Conservation (phyloP, 2,888 invertebrate genomes). For the Drepanosiphum platanoidis region DNA sequence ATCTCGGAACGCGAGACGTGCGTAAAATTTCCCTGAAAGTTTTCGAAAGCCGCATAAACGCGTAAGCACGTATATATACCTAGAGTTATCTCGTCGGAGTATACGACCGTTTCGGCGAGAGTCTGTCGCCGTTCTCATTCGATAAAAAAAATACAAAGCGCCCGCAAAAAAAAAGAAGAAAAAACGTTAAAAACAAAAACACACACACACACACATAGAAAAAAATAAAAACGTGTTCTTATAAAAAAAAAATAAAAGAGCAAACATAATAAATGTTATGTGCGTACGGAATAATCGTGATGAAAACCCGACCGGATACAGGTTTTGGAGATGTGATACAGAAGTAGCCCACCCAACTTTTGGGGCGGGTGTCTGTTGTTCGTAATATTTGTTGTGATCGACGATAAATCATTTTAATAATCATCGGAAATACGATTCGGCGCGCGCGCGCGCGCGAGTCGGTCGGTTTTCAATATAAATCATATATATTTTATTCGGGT, state of each 20-base stretch:
- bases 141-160: background rate
- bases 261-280: background rate
- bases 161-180: background rate
- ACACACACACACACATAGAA: too few relatives aligned
- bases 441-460: too few relatives aligned
- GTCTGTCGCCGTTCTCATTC: background rate
- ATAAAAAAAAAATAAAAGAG: background rate
- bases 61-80: background rate
- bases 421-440: background rate
- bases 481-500: too few relatives aligned
- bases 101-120: background rate
- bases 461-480: too few relatives aligned
- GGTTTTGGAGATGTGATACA: background rate
- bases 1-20: background rate
- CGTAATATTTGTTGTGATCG: background rate
- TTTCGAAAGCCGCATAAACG: background rate
- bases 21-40: background rate
- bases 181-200: too few relatives aligned
- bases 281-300: background rate
- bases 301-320: background rate
- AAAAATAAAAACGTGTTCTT: background rate
- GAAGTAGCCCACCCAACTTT: background rate
- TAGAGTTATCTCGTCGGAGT: too few relatives aligned
- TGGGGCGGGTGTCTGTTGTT: background rate
- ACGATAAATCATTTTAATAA: background rate